Base-by-base conservation (phyloP, 2,888 invertebrate species). In the Melolontha melolontha region DNA sequence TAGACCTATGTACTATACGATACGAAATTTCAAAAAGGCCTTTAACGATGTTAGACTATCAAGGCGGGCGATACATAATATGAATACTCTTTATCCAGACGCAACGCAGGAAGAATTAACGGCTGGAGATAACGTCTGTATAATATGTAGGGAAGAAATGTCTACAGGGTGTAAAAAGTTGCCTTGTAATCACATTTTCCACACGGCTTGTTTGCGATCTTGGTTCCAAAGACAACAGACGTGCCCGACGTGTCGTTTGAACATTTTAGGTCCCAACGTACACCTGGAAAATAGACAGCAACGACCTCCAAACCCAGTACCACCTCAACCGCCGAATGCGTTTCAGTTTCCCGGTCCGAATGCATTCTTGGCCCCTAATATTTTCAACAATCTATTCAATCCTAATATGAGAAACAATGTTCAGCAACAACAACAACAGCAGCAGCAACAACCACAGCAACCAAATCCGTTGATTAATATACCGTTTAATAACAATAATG, bases 161-260 rank as follows among this genome's bases (percentile, higher is more conserved):
- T 82, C 87, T 2, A 85, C 87, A 72, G 91, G 90, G 59, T 93
- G 97, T 44, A 99, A 99, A 85, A 98, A 98, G 81, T 85, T 99
- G 72, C 98, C 99, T 0, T 99, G 99, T 85, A 97, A 97, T 82
- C 99, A 99, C 84, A 98, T 99, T 79, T 99, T 99, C 87, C 99
- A 99, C 85, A 95, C 97, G 51, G 93, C 95, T 64, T 99, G 99
- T 84, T 87, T 99, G 65, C 91, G 98, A 55, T 96, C 97, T 42
- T 99, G 99, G 99, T 99, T 99, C 86, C 99, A 99, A 85, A 90
- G 99, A 7, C 99, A 99, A 82, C 99, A 99, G 85, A 99, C 99
- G 4, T 99, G 99, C 81, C 99, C 99, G 0, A 99, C 99, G 4
- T 99, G 99, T 82, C 90, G 98, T 11, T 87, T 97, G 72, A 97